Conservation (phyloP, 2,888 invertebrate genomes). For the Eupsilia transversa region DNA sequence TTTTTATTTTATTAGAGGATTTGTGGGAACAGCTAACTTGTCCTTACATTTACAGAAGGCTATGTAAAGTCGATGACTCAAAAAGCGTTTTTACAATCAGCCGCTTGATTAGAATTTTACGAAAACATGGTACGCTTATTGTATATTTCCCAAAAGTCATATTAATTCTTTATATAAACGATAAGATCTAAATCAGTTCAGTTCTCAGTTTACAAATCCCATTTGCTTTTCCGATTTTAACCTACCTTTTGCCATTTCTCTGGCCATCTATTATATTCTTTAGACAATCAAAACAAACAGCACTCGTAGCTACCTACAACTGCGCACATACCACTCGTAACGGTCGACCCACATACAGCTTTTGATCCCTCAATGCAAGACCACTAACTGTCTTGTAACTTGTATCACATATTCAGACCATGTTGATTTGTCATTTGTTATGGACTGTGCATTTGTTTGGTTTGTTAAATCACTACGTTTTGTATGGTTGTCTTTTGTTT, state of each 20-base stretch:
- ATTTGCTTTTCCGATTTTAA: neutral
- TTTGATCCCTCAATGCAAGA: constrained; percentile 67
- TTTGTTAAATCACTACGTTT: constrained; percentile 1
- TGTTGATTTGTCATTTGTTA: constrained; percentile 58
- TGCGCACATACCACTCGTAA: constrained; percentile 62
- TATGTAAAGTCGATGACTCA: too few relatives aligned
- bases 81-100: neutral
- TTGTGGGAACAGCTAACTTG: too few relatives aligned
- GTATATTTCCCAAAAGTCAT: neutral
- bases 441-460: constrained; percentile 5
- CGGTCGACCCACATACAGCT: constrained; percentile 73
- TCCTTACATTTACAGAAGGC: neutral
- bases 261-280: constrained; percentile 1
- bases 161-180: neutral
- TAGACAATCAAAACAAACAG: constrained; percentile 46
- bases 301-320: constrained; percentile 6
- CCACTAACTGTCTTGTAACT: constrained; percentile 64
- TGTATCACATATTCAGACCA: constrained; percentile 57
- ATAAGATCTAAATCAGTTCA: neutral
- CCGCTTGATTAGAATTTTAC: neutral
- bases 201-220: neutral
- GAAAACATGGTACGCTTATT: neutral
- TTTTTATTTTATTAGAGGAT: too few relatives aligned
- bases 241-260: neutral
- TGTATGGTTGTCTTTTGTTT: neutral